These are phyloP conservation scores for Galerucella calmariensis DNA, from an alignment of 2,888 invertebrate genomes.

Conservation along the genomic window DNA sequence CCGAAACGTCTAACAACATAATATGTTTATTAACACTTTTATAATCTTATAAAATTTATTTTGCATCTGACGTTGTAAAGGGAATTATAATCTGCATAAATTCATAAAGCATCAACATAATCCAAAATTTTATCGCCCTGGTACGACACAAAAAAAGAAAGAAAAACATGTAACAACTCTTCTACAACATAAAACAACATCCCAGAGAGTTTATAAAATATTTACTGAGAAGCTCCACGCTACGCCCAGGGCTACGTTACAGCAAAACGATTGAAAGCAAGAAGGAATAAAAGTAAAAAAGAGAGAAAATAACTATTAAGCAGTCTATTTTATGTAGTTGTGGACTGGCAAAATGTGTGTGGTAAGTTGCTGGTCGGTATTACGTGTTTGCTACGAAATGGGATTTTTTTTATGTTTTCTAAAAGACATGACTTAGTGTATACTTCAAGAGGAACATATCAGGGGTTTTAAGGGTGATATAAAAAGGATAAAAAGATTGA, in stretches of 20 bases:
- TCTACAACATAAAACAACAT: constrained; percentile 4
- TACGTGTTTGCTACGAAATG: constrained; percentile 36
- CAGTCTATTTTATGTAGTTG: constrained; percentile 41
- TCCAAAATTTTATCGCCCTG: neutral
- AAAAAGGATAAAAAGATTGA: no score
- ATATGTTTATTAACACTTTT: no score
- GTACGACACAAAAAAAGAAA: neutral
- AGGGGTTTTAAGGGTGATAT: no score
- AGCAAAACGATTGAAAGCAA: constrained; percentile 18
- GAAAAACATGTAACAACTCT: neutral
- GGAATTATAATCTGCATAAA: neutral
- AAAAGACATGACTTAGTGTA: constrained; percentile 7
- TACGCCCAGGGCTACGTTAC: constrained; percentile 17
- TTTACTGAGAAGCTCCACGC: constrained; percentile 10
- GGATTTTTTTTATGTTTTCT: constrained; percentile 28
- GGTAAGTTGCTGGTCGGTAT: constrained; percentile 37
- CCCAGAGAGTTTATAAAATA: constrained; percentile 13
- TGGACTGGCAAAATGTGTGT: constrained; percentile 35
- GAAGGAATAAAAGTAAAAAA: constrained; percentile 24
- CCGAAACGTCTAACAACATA: no score
- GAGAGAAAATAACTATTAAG: constrained; percentile 28
- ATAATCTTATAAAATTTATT: neutral
- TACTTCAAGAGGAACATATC: no score
- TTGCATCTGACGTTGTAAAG: neutral
- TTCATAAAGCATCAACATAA: neutral